These are phyloP conservation scores for Erebia epiphron DNA, from an alignment of 2,888 invertebrate genomes.

Conservation along the genomic window DNA sequence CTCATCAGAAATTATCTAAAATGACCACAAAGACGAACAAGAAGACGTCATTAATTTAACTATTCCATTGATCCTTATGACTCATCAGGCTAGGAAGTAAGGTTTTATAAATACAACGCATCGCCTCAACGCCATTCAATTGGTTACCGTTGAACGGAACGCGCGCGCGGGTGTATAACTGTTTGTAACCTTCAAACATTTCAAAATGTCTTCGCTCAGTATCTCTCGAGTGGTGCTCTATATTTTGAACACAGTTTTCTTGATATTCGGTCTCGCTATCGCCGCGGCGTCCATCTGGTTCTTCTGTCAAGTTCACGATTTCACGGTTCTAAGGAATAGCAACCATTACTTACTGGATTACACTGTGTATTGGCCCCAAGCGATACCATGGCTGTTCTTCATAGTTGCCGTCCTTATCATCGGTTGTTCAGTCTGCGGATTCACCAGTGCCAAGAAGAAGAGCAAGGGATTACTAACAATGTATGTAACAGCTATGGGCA, in stretches of 20 bases:
- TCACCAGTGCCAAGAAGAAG: slow-evolving; percentile 59
- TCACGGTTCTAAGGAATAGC: slow-evolving; percentile 62
- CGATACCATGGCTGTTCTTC: slow-evolving; percentile 73
- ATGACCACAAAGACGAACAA: background rate
- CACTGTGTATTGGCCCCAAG: slow-evolving; percentile 75
- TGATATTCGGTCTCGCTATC: slow-evolving; percentile 58
- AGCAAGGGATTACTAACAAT: slow-evolving; percentile 56
- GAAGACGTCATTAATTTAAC: slow-evolving; percentile 21
- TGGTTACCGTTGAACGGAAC: slow-evolving; percentile 40
- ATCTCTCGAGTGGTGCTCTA: slow-evolving; percentile 48
- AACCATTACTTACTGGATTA: slow-evolving; percentile 74
- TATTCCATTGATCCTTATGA: slow-evolving; percentile 41
- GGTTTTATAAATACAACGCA: slow-evolving; percentile 51
- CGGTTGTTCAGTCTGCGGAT: slow-evolving; percentile 63
- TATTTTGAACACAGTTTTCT: slow-evolving; percentile 59
- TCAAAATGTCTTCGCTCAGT: slow-evolving; percentile 46
- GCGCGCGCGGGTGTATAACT: slow-evolving; percentile 35
- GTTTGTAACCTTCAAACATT: slow-evolving; percentile 10
- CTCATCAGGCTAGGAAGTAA: slow-evolving; percentile 42
- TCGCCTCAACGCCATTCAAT: slow-evolving; percentile 60
- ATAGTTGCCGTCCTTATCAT: slow-evolving; percentile 61
- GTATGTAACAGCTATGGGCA: slow-evolving; percentile 55
- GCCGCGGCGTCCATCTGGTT: slow-evolving; percentile 65
- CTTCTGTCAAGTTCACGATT: slow-evolving; percentile 61
- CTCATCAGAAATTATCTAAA: slow-evolving; percentile 5